A percentile compares a stretch with the other conserved stretches of the same genome.
Evolutionary conservation across 2,888 invertebrate genomes (phyloP).

Genomic region (Muschampia plurimacula): DNA sequence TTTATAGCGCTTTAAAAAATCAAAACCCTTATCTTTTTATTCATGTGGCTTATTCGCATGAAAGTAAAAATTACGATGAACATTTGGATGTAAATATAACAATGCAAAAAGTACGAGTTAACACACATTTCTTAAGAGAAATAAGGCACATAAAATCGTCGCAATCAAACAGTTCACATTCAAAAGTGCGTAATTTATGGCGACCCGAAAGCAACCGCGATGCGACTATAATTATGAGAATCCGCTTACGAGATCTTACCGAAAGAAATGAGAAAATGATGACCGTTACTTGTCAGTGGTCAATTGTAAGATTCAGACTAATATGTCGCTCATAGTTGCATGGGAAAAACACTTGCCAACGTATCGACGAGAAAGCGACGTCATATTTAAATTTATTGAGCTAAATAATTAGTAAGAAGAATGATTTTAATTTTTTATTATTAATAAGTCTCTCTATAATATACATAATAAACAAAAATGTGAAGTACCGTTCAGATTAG

Average conservation of each 20-base stretch:
- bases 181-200: constrained; percentile 17
- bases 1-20: background rate
- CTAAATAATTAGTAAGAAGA: too few relatives aligned
- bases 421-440: too few relatives aligned
- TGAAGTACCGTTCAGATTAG: too few relatives aligned
- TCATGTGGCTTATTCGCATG: background rate
- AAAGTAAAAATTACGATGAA: background rate
- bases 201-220: constrained; percentile 23
- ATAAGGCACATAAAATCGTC: background rate
- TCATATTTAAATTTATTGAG: too few relatives aligned
- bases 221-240: constrained; percentile 52
- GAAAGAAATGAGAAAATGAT: constrained; percentile 73
- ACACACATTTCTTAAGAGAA: too few relatives aligned
- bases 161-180: constrained; percentile 20
- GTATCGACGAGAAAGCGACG: background rate
- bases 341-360: background rate
- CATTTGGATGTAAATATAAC: background rate
- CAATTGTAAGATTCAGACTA: constrained; percentile 61
- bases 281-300: constrained; percentile 53
- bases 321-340: constrained; percentile 53
- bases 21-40: background rate
- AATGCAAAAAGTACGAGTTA: background rate
- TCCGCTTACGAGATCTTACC: constrained; percentile 51
- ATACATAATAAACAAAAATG: too few relatives aligned
- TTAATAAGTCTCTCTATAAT: too few relatives aligned